Evolutionary conservation across 2,113 vertebrate species (phyloP).

Genomic region (Propithecus coquereli): DNA sequence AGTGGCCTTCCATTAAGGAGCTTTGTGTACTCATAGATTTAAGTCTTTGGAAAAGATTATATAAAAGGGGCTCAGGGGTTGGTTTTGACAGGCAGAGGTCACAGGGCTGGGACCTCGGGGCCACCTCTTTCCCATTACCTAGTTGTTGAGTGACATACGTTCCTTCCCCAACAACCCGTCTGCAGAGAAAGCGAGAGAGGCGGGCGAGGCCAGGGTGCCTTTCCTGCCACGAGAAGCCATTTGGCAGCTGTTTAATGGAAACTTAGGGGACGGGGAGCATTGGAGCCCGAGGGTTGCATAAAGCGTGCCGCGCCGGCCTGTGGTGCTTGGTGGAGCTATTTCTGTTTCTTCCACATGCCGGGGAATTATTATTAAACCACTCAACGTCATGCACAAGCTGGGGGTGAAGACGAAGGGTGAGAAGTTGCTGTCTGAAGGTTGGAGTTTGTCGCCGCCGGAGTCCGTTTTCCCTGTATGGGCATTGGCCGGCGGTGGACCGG

Average conservation of each 20-base stretch:
- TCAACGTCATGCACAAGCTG: background rate
- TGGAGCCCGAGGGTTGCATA: background rate
- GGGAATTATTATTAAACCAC: background rate
- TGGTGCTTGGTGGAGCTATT: background rate
- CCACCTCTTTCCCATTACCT: slow-evolving; percentile 47
- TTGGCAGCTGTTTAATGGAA: slow-evolving; percentile 41
- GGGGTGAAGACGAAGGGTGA: background rate
- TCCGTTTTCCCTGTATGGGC: background rate
- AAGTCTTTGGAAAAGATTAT: slow-evolving; percentile 38
- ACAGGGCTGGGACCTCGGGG: background rate
- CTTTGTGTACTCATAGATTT: slow-evolving; percentile 62
- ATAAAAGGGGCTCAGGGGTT: slow-evolving; percentile 2
- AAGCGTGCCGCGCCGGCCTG: background rate
- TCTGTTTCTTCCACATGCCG: background rate
- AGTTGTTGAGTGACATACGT: background rate
- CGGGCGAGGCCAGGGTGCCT: background rate
- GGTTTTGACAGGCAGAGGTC: slow-evolving; percentile 48
- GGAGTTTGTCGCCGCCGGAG: background rate
- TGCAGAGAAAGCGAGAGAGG: background rate
- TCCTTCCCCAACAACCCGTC: background rate
- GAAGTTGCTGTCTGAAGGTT: background rate
- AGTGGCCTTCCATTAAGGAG: slow-evolving; percentile 60
- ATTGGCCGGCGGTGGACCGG: too few relatives aligned
- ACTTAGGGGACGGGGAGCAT: background rate
- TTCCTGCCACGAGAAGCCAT: background rate